A percentile compares a stretch with the other conserved stretches of the same genome.
Evolutionary conservation across 2,113 vertebrate genomes (phyloP).

Genomic region (Felis chaus): DNA sequence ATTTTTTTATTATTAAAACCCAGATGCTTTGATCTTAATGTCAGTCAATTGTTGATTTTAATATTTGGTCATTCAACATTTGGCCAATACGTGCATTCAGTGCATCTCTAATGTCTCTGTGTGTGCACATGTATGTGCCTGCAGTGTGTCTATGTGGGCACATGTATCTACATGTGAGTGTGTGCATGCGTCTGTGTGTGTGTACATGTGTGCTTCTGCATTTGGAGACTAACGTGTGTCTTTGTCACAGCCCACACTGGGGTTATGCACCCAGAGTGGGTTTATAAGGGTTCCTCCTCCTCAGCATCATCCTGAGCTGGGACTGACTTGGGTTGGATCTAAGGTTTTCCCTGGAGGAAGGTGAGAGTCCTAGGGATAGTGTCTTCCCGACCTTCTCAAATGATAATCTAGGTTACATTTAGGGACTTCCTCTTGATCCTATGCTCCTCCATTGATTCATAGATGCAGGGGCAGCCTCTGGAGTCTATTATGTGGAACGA

Average conservation of each 20-base stretch:
- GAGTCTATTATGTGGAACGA: not conserved
- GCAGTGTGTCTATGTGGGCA: not conserved
- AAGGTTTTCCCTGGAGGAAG: not conserved
- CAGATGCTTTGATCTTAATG: not conserved
- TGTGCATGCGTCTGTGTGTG: not conserved
- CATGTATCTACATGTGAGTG: not conserved
- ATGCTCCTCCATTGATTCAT: not conserved
- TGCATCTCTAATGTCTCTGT: rapidly evolving
- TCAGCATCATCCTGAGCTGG: not conserved
- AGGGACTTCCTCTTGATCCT: not conserved
- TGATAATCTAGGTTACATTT: not conserved
- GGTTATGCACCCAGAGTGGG: rapidly evolving
- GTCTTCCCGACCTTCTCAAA: rapidly evolving
- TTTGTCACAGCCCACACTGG: not conserved
- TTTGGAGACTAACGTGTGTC: not conserved
- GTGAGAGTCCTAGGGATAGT: not conserved
- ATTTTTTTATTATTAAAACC: not conserved
- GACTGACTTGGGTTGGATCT: not conserved
- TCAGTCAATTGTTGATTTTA: not conserved
- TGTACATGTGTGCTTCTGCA: not conserved
- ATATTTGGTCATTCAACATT: not conserved
- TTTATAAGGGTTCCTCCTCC: too few species aligned
- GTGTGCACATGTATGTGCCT: not conserved
- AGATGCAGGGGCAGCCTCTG: not conserved
- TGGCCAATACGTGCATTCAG: not conserved